Base-by-base conservation (phyloP, 2,888 invertebrate genomes). In the Drosophila phalerata region DNA sequence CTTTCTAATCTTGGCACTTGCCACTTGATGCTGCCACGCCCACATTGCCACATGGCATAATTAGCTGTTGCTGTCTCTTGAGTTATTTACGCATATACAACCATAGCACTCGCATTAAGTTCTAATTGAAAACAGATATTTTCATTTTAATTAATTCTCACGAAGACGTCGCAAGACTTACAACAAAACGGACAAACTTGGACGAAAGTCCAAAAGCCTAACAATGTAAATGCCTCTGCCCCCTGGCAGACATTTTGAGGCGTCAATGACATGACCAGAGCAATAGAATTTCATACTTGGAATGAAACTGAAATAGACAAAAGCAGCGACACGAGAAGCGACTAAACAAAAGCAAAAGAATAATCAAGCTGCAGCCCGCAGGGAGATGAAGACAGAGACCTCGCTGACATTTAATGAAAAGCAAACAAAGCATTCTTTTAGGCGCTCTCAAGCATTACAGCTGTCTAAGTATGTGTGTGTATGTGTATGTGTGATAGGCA, bases 381-480 rank as follows among this genome's bases (percentile, higher is more conserved):
- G 49, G n/a, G 47, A 15, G 45, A 37, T 47, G 32, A 5, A n/a
- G 30, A 48, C 42, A 6, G 43, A 48, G 43, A 51, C 56, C 55
- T 57, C 30, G 51, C 68, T 69, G 53, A 13, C 80, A 69, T 69
- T 69, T 84, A 88, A 88, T 84, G 84, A 83, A 86, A 88, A 79
- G 56, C 78, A 88, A 86, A 88, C 86, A 84, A 81, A 73, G 78
- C 78, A 67, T 83, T 72, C 73, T 79, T 81, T 69, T 61, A 69
- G 83, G 75, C 75, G 68, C 65, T 65, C 60, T 56, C 56, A 62
- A 63, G 74, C 78, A 84, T 60, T 53, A 55, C 63, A 55, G 48
- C 53, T 64, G 70, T 62, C 63, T 57, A 22, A 34, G 57, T 55
- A 49, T 68, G 49, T 58, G 43, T 25, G 55, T 47, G 55, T 22